Base-by-base conservation (phyloP, 1,140 invertebrate genomes). In the Pseudoatta argentina region DNA sequence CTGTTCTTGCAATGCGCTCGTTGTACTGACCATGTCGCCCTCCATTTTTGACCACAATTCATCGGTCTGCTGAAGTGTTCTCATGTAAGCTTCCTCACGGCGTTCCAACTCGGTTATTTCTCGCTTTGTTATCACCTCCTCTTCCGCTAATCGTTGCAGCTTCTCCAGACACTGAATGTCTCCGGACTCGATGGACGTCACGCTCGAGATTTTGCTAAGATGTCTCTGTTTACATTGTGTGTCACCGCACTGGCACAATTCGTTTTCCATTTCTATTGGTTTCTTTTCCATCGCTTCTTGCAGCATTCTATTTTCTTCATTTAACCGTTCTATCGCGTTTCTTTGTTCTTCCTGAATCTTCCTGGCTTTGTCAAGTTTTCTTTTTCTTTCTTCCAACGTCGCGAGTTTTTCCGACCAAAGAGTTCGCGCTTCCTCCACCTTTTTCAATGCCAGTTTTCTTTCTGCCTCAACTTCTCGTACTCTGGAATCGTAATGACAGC, bases 21-120 rank as follows among this genome's bases (percentile, higher is more conserved):
- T 91, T 30, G 93, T 91, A 53, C 92, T 66, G 0, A 86, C 55
- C 3, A 59, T 76, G 30, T 92, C 88, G 4, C 95, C 95, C 89
- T 97, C 97, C 94, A 97, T 96, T 61, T 97, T 96, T 0, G 96
- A 96, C 96, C 97, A 97, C 92, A 98, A 96, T 64, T 97, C 96
- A 75, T 97, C 97, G 1, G 97, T 97, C 79, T 97, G 96, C 87
- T 97, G 96, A 88, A 98, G 94, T 73, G 97, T 97, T 89, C 97
- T 97, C 91, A 97, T 95, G 87, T 97, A 97, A 0, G 97, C 96
- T 6, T 96, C 95, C 91, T 97, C 97, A 72, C 96, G 95, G 53
- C 96, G 95, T 91, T 97, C 97, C 7, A 97, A 88, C 66, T 97
- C 97, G 51, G 95, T 95, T 34, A 97, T 96, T 73, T 96, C 94